These are phyloP conservation scores for Rhinolophus sinicus DNA, from an alignment of 2,113 vertebrate genomes.

Conservation along the genomic window DNA sequence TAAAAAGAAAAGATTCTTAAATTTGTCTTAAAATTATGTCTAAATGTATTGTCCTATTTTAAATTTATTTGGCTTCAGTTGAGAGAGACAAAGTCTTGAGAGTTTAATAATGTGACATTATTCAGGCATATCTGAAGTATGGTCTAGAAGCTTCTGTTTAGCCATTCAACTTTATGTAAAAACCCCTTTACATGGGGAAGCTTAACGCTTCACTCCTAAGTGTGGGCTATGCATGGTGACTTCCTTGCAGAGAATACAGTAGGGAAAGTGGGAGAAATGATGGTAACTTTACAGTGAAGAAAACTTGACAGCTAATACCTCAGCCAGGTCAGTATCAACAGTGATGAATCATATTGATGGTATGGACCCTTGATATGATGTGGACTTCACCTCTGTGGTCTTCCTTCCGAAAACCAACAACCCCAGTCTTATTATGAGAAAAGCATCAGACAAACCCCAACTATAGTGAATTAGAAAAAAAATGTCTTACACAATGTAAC, in stretches of 20 bases:
- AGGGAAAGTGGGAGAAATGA: background rate
- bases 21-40: background rate
- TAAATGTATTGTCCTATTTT: slow-evolving; percentile 22
- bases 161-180: background rate
- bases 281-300: background rate
- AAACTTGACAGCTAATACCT: background rate
- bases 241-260: background rate
- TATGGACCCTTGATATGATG: background rate
- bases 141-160: background rate
- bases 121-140: background rate
- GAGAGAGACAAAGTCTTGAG: background rate
- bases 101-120: background rate
- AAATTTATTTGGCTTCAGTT: background rate
- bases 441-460: background rate
- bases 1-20: background rate
- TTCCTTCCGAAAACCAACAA: background rate
- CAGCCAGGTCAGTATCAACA: background rate
- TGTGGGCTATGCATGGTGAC: background rate
- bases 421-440: background rate
- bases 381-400: background rate
- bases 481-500: background rate
- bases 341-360: background rate
- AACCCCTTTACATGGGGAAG: background rate
- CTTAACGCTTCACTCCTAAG: background rate
- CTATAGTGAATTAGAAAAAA: background rate